Percentiles rank a stretch among this genome's conserved stretches.
Conservation (phyloP, 53 echinoderm and acorn worm genomes). For the Echinarachnius parma region DNA sequence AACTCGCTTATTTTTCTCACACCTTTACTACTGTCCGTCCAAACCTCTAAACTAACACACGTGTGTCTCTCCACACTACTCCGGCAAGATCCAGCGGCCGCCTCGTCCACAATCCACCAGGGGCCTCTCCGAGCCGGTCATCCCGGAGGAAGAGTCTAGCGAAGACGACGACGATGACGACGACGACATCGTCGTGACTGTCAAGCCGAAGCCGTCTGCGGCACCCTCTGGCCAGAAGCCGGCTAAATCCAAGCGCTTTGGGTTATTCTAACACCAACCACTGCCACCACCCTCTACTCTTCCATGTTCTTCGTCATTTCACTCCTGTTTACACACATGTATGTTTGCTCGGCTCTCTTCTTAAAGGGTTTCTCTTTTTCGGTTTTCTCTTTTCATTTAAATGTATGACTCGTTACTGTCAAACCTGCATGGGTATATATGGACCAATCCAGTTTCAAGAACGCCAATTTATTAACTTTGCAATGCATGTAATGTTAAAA, state of each 20-base stretch:
- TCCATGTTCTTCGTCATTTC: slow-evolving; percentile 19
- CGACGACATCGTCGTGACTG: slow-evolving; percentile 40
- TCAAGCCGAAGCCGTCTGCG: slow-evolving; percentile 5
- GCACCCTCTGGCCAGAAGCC: not conserved
- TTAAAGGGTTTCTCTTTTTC: not conserved
- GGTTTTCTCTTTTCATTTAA: not conserved
- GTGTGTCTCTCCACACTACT: too few relatives aligned
- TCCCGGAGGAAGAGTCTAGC: slow-evolving; percentile 2
- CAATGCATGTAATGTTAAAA: too few relatives aligned
- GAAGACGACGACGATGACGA: slow-evolving; percentile 37
- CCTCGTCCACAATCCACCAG: too few relatives aligned
- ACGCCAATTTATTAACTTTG: too few relatives aligned
- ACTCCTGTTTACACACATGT: not conserved
- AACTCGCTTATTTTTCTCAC: too few relatives aligned
- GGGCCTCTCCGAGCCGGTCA: too few relatives aligned
- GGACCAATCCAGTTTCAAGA: too few relatives aligned
- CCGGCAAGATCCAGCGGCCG: too few relatives aligned
- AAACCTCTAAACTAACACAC: too few relatives aligned
- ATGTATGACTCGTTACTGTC: not conserved
- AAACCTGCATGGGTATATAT: too few relatives aligned
- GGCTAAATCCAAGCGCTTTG: slow-evolving; percentile 43
- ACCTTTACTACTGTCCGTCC: too few relatives aligned
- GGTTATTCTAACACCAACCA: slow-evolving; percentile 33
- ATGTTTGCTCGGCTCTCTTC: not conserved
- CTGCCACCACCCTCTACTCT: not conserved